These are phyloP conservation scores for Eueides isabella DNA, from an alignment of 1,140 invertebrate genomes.

Conservation along the genomic window DNA sequence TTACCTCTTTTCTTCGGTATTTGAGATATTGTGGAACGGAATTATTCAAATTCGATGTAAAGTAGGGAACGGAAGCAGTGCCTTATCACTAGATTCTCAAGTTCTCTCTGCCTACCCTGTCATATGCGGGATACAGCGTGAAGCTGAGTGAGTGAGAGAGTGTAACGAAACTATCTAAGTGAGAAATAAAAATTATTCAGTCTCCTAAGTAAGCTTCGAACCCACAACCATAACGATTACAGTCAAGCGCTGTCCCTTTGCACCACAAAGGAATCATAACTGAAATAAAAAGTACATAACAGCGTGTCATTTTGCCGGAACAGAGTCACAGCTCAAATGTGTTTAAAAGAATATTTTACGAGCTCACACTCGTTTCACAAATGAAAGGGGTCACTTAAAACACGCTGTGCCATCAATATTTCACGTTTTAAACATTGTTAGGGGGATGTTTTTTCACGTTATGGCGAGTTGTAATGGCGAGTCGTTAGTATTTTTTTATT, in stretches of 20 bases:
- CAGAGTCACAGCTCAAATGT: slow-evolving; percentile 14
- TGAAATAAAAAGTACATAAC: slow-evolving; percentile 1
- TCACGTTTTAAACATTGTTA: slow-evolving; percentile 60
- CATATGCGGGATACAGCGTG: too few relatives aligned
- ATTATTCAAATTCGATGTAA: not conserved
- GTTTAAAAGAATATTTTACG: slow-evolving; percentile 23
- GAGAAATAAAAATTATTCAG: not conserved
- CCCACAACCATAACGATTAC: not conserved
- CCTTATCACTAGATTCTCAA: too few relatives aligned
- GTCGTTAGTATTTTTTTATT: not conserved
- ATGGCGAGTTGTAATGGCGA: slow-evolving; percentile 51
- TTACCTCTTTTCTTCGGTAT: not conserved
- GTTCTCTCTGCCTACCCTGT: too few relatives aligned
- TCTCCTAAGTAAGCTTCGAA: not conserved
- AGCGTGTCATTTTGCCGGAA: slow-evolving; percentile 3
- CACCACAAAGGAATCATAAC: not conserved
- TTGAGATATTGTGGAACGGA: not conserved
- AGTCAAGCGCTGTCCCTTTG: not conserved
- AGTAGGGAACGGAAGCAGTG: too few relatives aligned
- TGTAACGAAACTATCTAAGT: not conserved
- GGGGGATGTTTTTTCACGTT: slow-evolving; percentile 61
- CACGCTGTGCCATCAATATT: slow-evolving; percentile 54
- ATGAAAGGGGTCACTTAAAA: slow-evolving; percentile 43
- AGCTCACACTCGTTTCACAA: slow-evolving; percentile 25
- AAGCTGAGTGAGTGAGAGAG: too few relatives aligned